Evolutionary conservation across 2,797 vertebrate species (phyloP).

Genomic region (Melanotaenia pygmaea): DNA sequence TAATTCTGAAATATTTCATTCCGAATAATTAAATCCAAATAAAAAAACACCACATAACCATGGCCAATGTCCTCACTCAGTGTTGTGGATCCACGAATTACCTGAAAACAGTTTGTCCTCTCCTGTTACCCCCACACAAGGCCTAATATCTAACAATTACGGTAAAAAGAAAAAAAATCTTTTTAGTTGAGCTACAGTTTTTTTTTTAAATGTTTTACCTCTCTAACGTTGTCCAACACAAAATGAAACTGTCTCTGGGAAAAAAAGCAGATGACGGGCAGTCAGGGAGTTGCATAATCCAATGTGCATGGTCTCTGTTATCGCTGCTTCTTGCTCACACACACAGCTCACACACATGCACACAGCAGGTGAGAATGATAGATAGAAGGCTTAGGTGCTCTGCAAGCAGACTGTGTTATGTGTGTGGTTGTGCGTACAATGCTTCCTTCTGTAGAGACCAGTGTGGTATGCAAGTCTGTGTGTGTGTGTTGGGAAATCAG

Average conservation of each 20-base stretch:
- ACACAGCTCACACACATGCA: not conserved
- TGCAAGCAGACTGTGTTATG: constrained; percentile 43
- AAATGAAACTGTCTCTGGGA: not conserved
- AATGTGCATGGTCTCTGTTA: constrained; percentile 7
- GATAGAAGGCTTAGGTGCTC: constrained; percentile 61
- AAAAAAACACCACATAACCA: too few relatives aligned
- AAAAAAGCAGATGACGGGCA: not conserved
- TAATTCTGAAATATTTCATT: too few relatives aligned
- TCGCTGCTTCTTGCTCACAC: constrained; percentile 11
- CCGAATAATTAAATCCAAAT: too few relatives aligned
- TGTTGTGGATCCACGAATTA: constrained; percentile 3
- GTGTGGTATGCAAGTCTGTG: not conserved
- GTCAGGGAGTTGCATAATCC: constrained; percentile 1
- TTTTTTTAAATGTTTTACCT: not conserved
- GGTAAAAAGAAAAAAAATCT: not conserved
- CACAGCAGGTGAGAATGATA: constrained; percentile 46
- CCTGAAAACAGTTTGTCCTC: constrained; percentile 12
- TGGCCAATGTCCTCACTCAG: not conserved
- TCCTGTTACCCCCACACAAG: not conserved
- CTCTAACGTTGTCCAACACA: not conserved
- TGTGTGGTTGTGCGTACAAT: constrained; percentile 47
- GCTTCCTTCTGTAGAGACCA: constrained; percentile 21
- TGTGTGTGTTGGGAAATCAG: constrained; percentile 27
- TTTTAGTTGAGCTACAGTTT: not conserved
- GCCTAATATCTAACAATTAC: not conserved